These are phyloP conservation scores for Eumacrocentrus americanus DNA, from an alignment of 2,888 invertebrate genomes.

Conservation along the genomic window DNA sequence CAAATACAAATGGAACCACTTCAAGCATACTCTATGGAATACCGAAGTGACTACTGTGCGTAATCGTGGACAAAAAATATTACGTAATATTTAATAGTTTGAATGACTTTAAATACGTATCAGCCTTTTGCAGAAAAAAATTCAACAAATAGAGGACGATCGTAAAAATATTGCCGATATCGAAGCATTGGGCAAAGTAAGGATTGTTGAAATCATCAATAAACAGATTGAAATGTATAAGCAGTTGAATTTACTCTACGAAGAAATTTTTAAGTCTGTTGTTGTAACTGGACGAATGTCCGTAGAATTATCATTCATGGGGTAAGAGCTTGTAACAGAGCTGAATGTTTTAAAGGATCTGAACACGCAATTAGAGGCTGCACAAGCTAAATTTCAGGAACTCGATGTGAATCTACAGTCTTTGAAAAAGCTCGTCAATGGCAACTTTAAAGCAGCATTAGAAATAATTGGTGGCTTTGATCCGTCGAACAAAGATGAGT, in stretches of 20 bases:
- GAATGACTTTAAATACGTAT: slow-evolving; percentile 48
- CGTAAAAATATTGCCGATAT: slow-evolving; percentile 50
- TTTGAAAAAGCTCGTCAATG: no score
- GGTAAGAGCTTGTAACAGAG: no score
- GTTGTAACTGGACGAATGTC: slow-evolving; percentile 43
- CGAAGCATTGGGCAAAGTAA: slow-evolving; percentile 30
- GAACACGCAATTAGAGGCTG: no score
- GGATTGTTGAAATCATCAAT: slow-evolving; percentile 37
- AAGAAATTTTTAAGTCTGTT: slow-evolving; percentile 48
- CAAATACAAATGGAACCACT: slow-evolving; percentile 50
- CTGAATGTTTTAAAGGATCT: no score
- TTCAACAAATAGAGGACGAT: slow-evolving; percentile 50
- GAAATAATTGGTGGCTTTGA: slow-evolving; percentile 65
- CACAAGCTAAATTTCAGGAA: no score
- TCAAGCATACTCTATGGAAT: no score
- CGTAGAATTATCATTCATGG: slow-evolving; percentile 37
- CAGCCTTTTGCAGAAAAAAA: slow-evolving; percentile 42
- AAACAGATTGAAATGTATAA: slow-evolving; percentile 50
- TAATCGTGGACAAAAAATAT: slow-evolving; percentile 36
- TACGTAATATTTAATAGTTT: slow-evolving; percentile 42
- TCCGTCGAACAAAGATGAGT: slow-evolving; percentile 65
- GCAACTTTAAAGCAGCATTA: slow-evolving; percentile 65
- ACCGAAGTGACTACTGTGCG: no score
- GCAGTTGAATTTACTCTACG: slow-evolving; percentile 46
- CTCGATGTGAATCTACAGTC: no score